phyloP scores from a whole-genome alignment of 2,797 vertebrate genomes.

The Spondyliosoma cantharus region DNA sequence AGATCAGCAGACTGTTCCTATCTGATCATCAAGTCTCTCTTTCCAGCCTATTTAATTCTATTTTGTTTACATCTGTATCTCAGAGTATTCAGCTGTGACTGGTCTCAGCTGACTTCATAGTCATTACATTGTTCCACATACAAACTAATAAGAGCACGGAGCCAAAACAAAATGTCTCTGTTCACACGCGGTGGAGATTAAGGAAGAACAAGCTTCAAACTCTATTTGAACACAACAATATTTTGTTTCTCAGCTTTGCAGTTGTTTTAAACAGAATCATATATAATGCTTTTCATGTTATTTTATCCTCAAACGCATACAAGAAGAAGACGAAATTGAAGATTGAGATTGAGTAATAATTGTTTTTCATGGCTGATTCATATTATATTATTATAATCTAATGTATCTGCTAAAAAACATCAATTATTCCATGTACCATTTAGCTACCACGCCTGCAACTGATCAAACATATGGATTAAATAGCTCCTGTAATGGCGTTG shows the following conservation, averaged over 20 bases:
- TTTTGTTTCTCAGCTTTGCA: not conserved
- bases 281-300: not conserved
- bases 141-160: slow-evolving; percentile 27
- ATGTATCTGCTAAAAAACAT: too few relatives aligned
- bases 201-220: slow-evolving; percentile 4
- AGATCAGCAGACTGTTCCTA: slow-evolving; percentile 31
- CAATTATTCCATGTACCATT: too few relatives aligned
- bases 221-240: not conserved
- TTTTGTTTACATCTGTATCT: slow-evolving; percentile 31
- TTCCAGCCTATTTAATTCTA: slow-evolving; percentile 40
- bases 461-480: too few relatives aligned
- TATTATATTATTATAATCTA: too few relatives aligned
- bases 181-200: slow-evolving; percentile 20
- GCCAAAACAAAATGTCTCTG: slow-evolving; percentile 34
- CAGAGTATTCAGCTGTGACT: slow-evolving; percentile 32
- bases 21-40: slow-evolving; percentile 14
- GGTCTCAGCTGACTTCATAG: slow-evolving; percentile 29
- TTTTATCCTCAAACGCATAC: slow-evolving; percentile 1
- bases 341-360: too few relatives aligned
- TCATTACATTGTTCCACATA: slow-evolving; percentile 33
- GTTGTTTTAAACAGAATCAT: not conserved
- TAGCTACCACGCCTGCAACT: too few relatives aligned
- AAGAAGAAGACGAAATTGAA: not conserved
- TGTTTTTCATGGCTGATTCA: too few relatives aligned
- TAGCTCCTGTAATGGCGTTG: too few relatives aligned